Evolutionary conservation across 92 coral and sea anemone species (phyloP), one percentile per base, ranked within the genome.

Genomic region (Siderastrea siderea): DNA sequence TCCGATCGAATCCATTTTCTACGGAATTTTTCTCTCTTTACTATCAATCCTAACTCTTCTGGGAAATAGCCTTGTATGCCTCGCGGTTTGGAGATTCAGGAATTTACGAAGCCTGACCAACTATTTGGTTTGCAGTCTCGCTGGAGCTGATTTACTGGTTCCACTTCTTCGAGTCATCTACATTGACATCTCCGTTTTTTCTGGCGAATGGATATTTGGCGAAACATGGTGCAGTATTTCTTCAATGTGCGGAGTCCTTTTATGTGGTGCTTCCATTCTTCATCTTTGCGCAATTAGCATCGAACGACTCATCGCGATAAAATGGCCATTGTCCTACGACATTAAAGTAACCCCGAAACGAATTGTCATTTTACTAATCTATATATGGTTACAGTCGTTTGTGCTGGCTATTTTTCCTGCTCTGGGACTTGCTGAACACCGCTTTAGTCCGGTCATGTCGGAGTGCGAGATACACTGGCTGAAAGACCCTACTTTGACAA

Each of bases 221-320:
- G 65, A 51, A 77, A 84, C 91, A 45, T 94, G 99, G 99, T 96
- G 99, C 81, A 77, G 87, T 48, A 81, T 95, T 12, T 92, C 96
- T 38, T 93, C 99, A 1, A 96, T 95, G 96, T 94, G 98, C 47
- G 95, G 99, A 3, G 94, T 92, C 0, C 82, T 96, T 6, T 85
- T 95, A 12, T 96, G 99, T n/a, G 95, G 98, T 0, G 91, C 98
- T n/a, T 96, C 99, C 3, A 96, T 96, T n/a, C 96, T 93, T 15
- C 99, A 96, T 57, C 94, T 96, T 10, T 88, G 94, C 59, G 94
- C 94, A 2, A 96, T 96, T 50, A 96, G 96, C 82, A 87, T 96
- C 13, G 99, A 96, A 67, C 83, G 99, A 78, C 87, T 96, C 7
- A 80, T 96, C 47, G 97, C 98, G 17, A 94, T 96, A 71, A 93